phyloP scores from a whole-genome alignment of 2,888 invertebrate species.

The Sesamia inferens region DNA sequence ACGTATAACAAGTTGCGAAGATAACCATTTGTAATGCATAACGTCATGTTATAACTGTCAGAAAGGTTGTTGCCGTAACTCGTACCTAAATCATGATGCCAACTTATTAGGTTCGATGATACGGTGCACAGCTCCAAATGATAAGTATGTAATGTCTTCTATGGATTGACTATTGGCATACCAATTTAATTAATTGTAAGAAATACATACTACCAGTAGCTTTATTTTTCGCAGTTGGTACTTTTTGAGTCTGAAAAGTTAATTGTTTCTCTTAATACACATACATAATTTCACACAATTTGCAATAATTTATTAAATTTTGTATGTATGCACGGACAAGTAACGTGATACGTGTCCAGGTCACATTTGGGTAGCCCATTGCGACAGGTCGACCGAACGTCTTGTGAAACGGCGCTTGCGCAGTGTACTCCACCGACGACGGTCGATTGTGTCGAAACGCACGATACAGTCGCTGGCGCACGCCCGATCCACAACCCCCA shows the following conservation, averaged over 20 bases:
- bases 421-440: constrained; percentile 84
- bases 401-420: constrained; percentile 89
- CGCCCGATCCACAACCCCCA: constrained; percentile 79
- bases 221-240: not conserved
- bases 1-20: not conserved
- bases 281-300: constrained; percentile 3
- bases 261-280: not conserved
- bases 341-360: constrained; percentile 88
- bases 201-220: not conserved
- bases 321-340: constrained; percentile 72
- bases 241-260: not conserved
- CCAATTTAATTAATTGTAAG: constrained; percentile 6
- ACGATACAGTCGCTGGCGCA: constrained; percentile 81
- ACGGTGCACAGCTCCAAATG: constrained; percentile 7
- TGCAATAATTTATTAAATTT: constrained; percentile 45
- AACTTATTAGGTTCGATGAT: constrained; percentile 17
- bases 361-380: constrained; percentile 89
- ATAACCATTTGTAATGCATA: constrained; percentile 27
- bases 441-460: constrained; percentile 85
- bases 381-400: constrained; percentile 88
- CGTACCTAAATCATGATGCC: constrained; percentile 13
- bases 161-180: constrained; percentile 8
- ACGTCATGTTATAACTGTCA: constrained; percentile 32
- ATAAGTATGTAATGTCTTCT: not conserved
- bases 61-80: constrained; percentile 10